Conservation (phyloP, 2,113 vertebrate species). For the Megaceryle maxima region DNA sequence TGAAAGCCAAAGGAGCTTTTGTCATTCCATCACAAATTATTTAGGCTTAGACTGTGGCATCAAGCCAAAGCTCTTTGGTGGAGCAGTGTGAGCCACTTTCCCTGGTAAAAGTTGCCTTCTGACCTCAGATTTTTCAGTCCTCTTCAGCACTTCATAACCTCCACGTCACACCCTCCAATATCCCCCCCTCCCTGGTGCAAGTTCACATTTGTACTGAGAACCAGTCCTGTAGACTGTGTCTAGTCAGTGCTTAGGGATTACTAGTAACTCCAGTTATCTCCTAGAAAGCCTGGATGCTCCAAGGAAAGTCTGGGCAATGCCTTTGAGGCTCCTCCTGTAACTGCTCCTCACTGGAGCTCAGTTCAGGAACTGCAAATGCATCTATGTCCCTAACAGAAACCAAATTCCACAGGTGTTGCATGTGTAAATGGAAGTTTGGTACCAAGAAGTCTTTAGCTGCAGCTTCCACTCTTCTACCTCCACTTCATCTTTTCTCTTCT, state of each 20-base stretch:
- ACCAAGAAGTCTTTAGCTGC: not conserved
- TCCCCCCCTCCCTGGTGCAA: not conserved
- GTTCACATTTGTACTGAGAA: not conserved
- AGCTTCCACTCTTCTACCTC: not conserved
- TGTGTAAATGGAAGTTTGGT: not conserved
- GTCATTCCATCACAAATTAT: conserved; percentile 56
- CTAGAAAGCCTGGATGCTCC: not conserved
- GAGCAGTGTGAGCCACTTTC: not conserved
- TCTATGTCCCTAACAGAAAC: not conserved
- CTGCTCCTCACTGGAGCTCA: not conserved
- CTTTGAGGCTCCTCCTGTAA: not conserved
- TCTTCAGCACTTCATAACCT: not conserved
- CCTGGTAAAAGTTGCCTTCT: not conserved
- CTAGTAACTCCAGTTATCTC: not conserved
- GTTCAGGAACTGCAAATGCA: not conserved
- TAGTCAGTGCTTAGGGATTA: not conserved
- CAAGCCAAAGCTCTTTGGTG: not conserved
- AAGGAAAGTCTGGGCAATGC: not conserved
- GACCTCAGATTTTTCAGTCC: not conserved
- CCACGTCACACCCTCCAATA: not conserved
- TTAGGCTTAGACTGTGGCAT: not conserved
- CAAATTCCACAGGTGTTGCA: not conserved
- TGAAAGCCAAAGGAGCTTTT: conserved; percentile 43
- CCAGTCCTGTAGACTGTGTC: no score
- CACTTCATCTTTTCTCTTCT: not conserved